phyloP scores from a whole-genome alignment of 2,888 invertebrate genomes.

The Lottia gigantea region DNA sequence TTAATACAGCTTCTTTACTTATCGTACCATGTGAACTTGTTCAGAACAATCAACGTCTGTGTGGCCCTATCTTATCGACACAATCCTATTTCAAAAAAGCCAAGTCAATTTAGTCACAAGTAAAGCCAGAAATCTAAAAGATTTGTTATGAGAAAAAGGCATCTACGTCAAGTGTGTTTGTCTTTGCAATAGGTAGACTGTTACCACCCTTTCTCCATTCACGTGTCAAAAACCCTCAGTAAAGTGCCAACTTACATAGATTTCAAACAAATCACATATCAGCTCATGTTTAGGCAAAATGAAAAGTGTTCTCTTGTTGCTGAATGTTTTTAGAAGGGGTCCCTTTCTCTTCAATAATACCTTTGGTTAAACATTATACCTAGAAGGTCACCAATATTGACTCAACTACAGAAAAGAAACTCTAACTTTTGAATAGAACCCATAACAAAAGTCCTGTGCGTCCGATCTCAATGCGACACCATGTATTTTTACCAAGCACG shows the following conservation, averaged over 20 bases:
- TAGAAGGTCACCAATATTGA: conserved; percentile 8
- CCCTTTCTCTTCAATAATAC: conserved; percentile 2
- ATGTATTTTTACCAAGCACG: conserved; percentile 12
- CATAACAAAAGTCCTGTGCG: conserved; percentile 19
- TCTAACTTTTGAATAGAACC: conserved; percentile 21
- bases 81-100: neutral
- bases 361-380: conserved; percentile 7
- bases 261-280: conserved; percentile 23
- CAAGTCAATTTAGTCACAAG: conserved; percentile 6
- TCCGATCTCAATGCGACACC: conserved; percentile 15
- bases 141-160: conserved; percentile 11
- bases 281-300: conserved; percentile 23
- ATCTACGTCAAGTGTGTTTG: conserved; percentile 16
- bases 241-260: conserved; percentile 20
- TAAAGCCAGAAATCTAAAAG: conserved; percentile 9
- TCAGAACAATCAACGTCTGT: neutral
- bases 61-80: neutral
- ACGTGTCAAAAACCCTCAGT: conserved; percentile 19
- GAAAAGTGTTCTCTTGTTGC: conserved; percentile 20
- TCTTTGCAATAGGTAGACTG: conserved; percentile 12
- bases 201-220: conserved; percentile 17
- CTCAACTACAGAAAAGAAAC: conserved; percentile 15
- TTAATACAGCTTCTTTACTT: neutral
- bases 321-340: conserved; percentile 16
- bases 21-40: conserved; percentile 3